A percentile compares a stretch with the other conserved stretches of the same genome.
phyloP scores from a whole-genome alignment of 2,888 invertebrate species.

The Drosophila phalerata region DNA sequence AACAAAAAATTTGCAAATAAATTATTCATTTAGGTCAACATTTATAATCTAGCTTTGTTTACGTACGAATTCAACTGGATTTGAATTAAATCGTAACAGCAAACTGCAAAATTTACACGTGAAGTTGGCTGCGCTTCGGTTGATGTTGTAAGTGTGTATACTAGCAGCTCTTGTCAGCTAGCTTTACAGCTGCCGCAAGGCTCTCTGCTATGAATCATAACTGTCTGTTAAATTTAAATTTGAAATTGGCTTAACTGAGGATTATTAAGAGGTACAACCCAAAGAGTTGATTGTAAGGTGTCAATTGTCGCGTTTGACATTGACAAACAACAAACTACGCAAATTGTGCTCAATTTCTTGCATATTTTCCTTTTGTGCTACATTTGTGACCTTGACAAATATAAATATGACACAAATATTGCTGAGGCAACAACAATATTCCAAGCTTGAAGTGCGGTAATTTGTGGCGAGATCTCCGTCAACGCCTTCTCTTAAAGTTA shows the following conservation, averaged over 20 bases:
- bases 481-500: conserved; percentile 41
- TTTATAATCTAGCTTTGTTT: no score
- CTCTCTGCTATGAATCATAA: conserved; percentile 1
- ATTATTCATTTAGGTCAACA: no score
- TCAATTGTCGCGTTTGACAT: conserved; percentile 16
- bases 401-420: conserved; percentile 68
- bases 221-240: conserved; percentile 13
- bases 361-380: conserved; percentile 7
- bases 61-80: background rate
- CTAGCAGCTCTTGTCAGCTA: conserved; percentile 12
- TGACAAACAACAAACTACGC: conserved; percentile 11
- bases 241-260: background rate
- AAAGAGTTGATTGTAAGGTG: conserved; percentile 1
- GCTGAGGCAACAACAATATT: conserved; percentile 36
- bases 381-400: conserved; percentile 58
- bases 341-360: conserved; percentile 25
- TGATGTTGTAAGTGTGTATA: background rate
- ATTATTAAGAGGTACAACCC: conserved; percentile 1
- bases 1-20: no score
- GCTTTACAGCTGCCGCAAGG: background rate
- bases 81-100: background rate
- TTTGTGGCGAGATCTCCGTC: conserved; percentile 58
- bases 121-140: background rate
- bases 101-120: background rate
- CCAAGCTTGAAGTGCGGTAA: conserved; percentile 41